These are phyloP conservation scores for Steatornis caripensis DNA, from an alignment of 2,113 vertebrate genomes.

Conservation along the genomic window DNA sequence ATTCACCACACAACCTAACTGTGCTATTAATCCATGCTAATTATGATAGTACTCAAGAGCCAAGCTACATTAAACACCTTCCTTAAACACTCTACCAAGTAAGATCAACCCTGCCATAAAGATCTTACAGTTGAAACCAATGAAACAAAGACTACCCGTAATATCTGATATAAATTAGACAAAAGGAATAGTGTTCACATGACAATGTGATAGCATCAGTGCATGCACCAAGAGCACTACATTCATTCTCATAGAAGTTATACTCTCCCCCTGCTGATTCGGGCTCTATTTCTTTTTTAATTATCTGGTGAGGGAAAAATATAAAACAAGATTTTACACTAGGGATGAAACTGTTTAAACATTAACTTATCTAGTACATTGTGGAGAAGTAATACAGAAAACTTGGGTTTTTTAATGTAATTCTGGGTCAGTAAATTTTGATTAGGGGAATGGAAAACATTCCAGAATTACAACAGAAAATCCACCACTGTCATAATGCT, in stretches of 20 bases:
- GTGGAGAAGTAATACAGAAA: not conserved
- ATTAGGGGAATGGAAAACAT: not conserved
- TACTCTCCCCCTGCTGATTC: not conserved
- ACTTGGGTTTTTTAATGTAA: not conserved
- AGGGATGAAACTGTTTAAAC: not conserved
- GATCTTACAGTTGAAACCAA: not conserved
- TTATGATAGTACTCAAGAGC: not conserved
- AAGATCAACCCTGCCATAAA: not conserved
- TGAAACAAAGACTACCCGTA: not conserved
- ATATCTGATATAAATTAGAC: not conserved
- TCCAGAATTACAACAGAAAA: not conserved
- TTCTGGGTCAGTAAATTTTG: not conserved
- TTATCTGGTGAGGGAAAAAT: not conserved
- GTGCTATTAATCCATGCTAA: not conserved
- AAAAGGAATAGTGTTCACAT: not conserved
- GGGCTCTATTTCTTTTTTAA: not conserved
- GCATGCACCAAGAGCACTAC: not conserved
- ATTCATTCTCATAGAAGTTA: not conserved
- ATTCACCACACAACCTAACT: not conserved
- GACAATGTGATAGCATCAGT: not conserved
- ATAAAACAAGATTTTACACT: not conserved
- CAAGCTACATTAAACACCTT: not conserved
- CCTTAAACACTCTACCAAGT: fast-evolving
- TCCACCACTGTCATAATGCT: not conserved
- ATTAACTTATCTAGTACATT: not conserved